Conservation (phyloP, 1,140 invertebrate genomes). For the Lasioglossum baleicum region DNA sequence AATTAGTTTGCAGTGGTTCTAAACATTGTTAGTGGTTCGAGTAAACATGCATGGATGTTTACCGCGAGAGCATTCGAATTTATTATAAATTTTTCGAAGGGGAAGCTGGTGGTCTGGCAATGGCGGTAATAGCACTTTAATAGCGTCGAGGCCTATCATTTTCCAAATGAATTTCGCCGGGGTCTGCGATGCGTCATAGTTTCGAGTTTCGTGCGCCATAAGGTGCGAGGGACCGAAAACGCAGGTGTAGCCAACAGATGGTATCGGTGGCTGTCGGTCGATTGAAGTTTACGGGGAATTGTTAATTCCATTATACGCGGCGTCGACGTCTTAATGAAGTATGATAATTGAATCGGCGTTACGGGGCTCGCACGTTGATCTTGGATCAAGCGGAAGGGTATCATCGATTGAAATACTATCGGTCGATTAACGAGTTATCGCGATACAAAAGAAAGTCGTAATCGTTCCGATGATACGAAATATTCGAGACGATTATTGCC, state of each 20-base stretch:
- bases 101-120: neutral
- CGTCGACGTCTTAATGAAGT: neutral
- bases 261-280: slow-evolving; percentile 68
- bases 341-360: slow-evolving; percentile 8
- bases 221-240: slow-evolving; percentile 52
- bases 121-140: slow-evolving; percentile 20
- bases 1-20: too few relatives aligned
- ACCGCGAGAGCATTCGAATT: too few relatives aligned
- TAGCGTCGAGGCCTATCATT: slow-evolving; percentile 4
- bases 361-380: neutral
- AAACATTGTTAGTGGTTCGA: too few relatives aligned
- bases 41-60: too few relatives aligned
- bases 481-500: neutral
- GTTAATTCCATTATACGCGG: slow-evolving; percentile 57
- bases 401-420: neutral
- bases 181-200: slow-evolving; percentile 24
- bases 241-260: slow-evolving; percentile 74
- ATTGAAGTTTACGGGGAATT: slow-evolving; percentile 65
- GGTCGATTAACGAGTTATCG: neutral
- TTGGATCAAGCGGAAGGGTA: too few relatives aligned
- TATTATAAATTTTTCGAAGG: too few relatives aligned
- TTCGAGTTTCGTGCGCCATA: slow-evolving; percentile 44
- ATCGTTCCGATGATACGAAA: neutral
- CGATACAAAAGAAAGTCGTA: neutral
- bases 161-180: slow-evolving; percentile 25